Evolutionary conservation across 1,140 invertebrate species (phyloP).

Genomic region (Eueides isabella): DNA sequence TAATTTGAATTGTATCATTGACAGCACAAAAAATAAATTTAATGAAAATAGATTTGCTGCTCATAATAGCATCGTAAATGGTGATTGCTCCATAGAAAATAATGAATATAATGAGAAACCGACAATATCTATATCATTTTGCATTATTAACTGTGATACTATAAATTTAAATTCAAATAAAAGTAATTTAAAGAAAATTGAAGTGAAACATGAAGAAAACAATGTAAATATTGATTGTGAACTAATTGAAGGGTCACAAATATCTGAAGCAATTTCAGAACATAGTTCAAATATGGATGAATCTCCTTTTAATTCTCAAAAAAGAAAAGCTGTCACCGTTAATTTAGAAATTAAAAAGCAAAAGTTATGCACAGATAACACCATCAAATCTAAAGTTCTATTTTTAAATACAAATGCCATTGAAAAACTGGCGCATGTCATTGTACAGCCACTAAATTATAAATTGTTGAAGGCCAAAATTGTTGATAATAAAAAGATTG

Average conservation of each 20-base stretch:
- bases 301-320: conserved; percentile 36
- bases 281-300: conserved; percentile 42
- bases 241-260: conserved; percentile 48
- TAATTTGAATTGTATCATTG: conserved; percentile 16
- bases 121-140: conserved; percentile 52
- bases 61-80: conserved; percentile 30
- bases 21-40: conserved; percentile 39
- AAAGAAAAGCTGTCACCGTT: conserved; percentile 56
- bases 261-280: conserved; percentile 44
- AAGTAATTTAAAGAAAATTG: conserved; percentile 55
- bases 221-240: conserved; percentile 55
- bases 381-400: conserved; percentile 67
- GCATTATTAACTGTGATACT: conserved; percentile 51
- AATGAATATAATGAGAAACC: conserved; percentile 46
- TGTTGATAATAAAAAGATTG: conserved; percentile 39
- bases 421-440: conserved; percentile 70
- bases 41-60: conserved; percentile 25
- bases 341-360: conserved; percentile 74
- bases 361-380: conserved; percentile 51
- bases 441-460: conserved; percentile 75
- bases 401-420: conserved; percentile 75
- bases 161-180: conserved; percentile 54
- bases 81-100: conserved; percentile 32
- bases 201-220: conserved; percentile 46
- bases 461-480: conserved; percentile 71